These are phyloP conservation scores for Plebejus argus DNA, from an alignment of 2,888 invertebrate species.

Conservation along the genomic window DNA sequence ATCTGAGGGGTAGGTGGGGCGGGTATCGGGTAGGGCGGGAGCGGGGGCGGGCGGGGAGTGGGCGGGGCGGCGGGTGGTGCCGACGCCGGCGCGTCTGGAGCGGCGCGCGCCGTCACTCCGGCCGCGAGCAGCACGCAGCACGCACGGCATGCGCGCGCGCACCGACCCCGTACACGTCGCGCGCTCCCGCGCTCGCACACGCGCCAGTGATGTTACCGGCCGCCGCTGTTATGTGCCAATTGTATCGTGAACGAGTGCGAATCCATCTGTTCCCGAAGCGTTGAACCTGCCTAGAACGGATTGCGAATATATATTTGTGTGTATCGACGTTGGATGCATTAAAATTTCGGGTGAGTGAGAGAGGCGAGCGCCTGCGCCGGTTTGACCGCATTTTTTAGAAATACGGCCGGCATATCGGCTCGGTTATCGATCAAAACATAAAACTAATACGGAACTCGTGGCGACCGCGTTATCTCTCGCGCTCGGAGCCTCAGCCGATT, in stretches of 20 bases:
- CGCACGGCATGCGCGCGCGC: conserved; percentile 61
- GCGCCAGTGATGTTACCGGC: conserved; percentile 70
- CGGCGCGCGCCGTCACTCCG: conserved; percentile 42
- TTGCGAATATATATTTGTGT: conserved; percentile 65
- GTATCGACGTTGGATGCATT: conserved; percentile 77
- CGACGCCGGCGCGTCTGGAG: conserved; percentile 42
- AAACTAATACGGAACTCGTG: conserved; percentile 49
- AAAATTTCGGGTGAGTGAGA: conserved; percentile 80
- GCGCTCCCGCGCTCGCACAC: conserved; percentile 60
- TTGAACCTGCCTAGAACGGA: conserved; percentile 64
- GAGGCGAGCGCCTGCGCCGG: conserved; percentile 75
- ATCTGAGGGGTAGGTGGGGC: conserved; percentile 42
- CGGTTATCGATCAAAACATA: conserved; percentile 77
- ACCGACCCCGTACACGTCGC: conserved; percentile 41
- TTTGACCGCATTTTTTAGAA: conserved; percentile 81
- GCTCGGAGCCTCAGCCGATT: neutral
- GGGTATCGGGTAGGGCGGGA: conserved; percentile 46
- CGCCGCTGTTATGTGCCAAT: conserved; percentile 68
- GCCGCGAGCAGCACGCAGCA: conserved; percentile 61
- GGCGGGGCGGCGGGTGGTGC: conserved; percentile 43
- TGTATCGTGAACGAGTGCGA: conserved; percentile 69
- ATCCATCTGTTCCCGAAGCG: conserved; percentile 72
- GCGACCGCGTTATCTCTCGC: neutral
- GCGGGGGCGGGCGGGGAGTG: conserved; percentile 46
- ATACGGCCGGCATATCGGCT: conserved; percentile 75